Percentiles rank a stretch among this genome's conserved stretches.
Evolutionary conservation across 2,888 invertebrate species (phyloP).

Genomic region (Cephalotes varians): DNA sequence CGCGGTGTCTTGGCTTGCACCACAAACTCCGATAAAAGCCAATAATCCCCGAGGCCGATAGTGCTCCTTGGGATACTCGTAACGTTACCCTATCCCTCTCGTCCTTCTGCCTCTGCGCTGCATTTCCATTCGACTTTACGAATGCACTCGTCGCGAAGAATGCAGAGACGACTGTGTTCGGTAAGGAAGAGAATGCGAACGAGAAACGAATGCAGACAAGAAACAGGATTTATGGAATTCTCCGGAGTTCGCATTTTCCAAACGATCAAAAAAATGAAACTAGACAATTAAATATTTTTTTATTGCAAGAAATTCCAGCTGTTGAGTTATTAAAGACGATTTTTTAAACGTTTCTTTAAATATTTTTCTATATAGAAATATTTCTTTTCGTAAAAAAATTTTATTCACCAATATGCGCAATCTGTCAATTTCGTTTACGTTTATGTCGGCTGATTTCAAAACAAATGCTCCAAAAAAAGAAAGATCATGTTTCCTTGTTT

Average conservation of each 20-base stretch:
- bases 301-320: background rate
- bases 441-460: background rate
- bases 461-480: background rate
- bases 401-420: background rate
- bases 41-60: slow-evolving; percentile 80
- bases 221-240: background rate
- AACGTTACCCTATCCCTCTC: slow-evolving; percentile 12
- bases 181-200: background rate
- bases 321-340: background rate
- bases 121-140: background rate
- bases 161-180: background rate
- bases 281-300: background rate
- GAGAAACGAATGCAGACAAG: slow-evolving; percentile 1
- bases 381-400: background rate
- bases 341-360: background rate
- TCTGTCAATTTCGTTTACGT: background rate
- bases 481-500: background rate
- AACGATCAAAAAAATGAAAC: background rate
- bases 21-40: slow-evolving; percentile 80
- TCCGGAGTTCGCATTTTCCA: background rate
- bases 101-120: background rate
- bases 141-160: slow-evolving; percentile 9
- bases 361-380: background rate
- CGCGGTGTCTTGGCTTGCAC: slow-evolving; percentile 78
- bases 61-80: slow-evolving; percentile 67